Percentiles rank a stretch among this genome's conserved stretches.
Conservation (phyloP, 2,797 vertebrate species). For the Mormyrus proboscirostris region DNA sequence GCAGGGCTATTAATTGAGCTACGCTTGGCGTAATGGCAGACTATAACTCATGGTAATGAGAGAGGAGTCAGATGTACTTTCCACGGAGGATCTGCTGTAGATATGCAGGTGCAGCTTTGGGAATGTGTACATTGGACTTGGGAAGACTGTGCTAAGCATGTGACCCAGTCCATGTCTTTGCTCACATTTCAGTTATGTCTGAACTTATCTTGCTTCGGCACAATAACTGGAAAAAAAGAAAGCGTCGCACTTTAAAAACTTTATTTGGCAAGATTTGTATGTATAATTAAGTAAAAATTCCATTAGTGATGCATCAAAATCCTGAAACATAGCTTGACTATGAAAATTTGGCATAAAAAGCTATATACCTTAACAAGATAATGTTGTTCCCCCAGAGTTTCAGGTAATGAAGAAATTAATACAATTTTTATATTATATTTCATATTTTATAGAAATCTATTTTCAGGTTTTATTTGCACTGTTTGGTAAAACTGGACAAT, state of each 20-base stretch:
- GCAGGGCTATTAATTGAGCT: slow-evolving; percentile 57
- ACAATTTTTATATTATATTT: too few species aligned
- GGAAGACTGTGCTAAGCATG: not conserved
- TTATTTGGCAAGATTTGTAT: not conserved
- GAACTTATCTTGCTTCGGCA: not conserved
- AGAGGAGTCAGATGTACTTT: slow-evolving; percentile 50
- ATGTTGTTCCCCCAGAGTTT: not conserved
- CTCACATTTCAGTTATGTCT: not conserved
- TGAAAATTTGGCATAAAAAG: not conserved
- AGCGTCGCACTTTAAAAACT: not conserved
- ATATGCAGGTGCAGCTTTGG: not conserved
- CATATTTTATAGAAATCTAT: not conserved
- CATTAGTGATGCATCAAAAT: not conserved
- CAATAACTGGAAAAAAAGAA: not conserved
- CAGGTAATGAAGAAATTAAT: not conserved
- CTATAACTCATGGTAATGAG: slow-evolving; percentile 59
- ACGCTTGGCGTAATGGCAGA: slow-evolving; percentile 56
- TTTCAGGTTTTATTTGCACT: not conserved
- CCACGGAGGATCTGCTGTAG: slow-evolving; percentile 32
- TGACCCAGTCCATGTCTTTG: not conserved
- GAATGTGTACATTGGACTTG: not conserved
- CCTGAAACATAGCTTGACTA: not conserved
- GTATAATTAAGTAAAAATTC: not conserved
- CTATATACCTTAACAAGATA: not conserved
- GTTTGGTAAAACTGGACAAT: not conserved